phyloP scores from a whole-genome alignment of 2,888 invertebrate species.

The Latheticus oryzae region DNA sequence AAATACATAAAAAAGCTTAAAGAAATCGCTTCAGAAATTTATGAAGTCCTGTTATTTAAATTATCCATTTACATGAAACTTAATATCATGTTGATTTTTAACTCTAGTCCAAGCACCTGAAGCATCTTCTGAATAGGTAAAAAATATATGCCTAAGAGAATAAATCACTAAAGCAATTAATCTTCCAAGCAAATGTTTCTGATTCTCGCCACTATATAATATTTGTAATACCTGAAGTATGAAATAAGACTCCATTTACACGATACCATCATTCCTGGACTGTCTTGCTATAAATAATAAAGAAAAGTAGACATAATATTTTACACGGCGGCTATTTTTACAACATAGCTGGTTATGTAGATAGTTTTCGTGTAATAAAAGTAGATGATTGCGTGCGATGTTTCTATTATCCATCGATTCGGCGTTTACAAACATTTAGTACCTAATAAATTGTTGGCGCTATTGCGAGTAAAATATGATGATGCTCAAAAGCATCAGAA shows the following conservation, averaged over 20 bases:
- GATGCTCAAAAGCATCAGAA: too few species aligned
- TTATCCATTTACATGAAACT: too few species aligned
- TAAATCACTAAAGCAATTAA: slow-evolving; percentile 30
- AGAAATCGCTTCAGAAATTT: too few species aligned
- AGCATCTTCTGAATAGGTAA: slow-evolving; percentile 1
- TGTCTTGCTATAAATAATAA: slow-evolving; percentile 36
- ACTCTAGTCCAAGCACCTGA: slow-evolving; percentile 4
- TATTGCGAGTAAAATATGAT: too few species aligned
- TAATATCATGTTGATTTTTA: slow-evolving; percentile 9
- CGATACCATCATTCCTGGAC: slow-evolving; percentile 33
- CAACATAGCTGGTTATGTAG: not conserved
- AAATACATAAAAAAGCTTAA: too few species aligned
- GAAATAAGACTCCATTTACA: slow-evolving; percentile 41
- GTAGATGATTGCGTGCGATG: slow-evolving; percentile 29
- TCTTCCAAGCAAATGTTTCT: slow-evolving; percentile 25
- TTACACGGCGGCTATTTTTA: slow-evolving; percentile 3
- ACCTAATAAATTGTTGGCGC: too few species aligned
- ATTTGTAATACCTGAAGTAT: slow-evolving; percentile 34
- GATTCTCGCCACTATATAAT: slow-evolving; percentile 15
- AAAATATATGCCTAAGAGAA: slow-evolving; percentile 4
- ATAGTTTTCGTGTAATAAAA: slow-evolving; percentile 19
- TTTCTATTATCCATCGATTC: too few species aligned
- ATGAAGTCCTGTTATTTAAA: too few species aligned
- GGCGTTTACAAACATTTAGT: too few species aligned
- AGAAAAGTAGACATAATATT: slow-evolving; percentile 36